Evolutionary conservation across 2,888 invertebrate genomes (phyloP), one percentile per base, ranked within the genome.

Genomic region (Sesia bembeciformis): DNA sequence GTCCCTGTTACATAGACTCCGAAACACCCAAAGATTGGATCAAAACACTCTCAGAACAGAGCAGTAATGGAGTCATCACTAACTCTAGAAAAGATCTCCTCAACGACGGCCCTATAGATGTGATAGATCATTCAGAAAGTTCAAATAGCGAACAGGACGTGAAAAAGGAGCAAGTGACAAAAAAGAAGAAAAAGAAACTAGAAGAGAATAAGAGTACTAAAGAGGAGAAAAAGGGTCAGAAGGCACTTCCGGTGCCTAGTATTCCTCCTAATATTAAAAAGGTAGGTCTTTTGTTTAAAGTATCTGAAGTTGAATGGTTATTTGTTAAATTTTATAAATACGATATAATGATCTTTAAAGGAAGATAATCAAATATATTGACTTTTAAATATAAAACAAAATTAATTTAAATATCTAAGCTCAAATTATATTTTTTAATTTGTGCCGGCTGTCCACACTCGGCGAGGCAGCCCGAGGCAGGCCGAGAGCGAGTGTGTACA

Each of bases 1-100:
- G 87, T 0, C 84, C 90, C 0, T 84, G 84, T 62, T 90, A 80
- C 62, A 87, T 89, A 8, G 89, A 89, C 63, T 79, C 78, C 0
- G 89, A 85, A 57, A 87, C 88, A 0, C 90, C 90, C 0, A 72
- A 65, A 0, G 81, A 68, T 51, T 90, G 90, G 90, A 90, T 89
- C 59, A 84, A 83, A 58, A 82, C 81, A 0, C 68, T 86, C 0
- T 86, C 85, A 0, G 84, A 90, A 57, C 87, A 89, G 53, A 76
- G 74, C 50, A 73, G 61, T 23, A 82, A 78, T 2, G 85, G 84
- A 0, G 66, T 84, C 43, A 79, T 91, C 7, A 80, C 80, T 0
- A 81, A 81, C 58, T 88, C 90, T 0, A 84, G 85, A 57, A 83
- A 88, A 54, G 90, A 91, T 56, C 70, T 92, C 0, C 78, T 91